A percentile compares a stretch with the other conserved stretches of the same genome.
Conservation (phyloP, 2,888 invertebrate genomes). For the Ametastegia equiseti region DNA sequence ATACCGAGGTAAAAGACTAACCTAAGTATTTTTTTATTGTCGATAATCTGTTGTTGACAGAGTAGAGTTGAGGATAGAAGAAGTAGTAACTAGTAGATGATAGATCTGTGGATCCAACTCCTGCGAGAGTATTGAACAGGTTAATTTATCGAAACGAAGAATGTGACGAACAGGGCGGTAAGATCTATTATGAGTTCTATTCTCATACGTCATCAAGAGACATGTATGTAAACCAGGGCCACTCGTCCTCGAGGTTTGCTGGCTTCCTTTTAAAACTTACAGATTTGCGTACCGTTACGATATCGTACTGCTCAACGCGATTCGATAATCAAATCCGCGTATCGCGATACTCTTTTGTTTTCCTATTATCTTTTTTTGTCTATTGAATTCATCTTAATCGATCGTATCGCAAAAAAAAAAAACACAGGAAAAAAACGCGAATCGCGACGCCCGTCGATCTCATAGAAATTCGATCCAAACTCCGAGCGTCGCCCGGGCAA, state of each 20-base stretch:
- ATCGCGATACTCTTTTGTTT: background rate
- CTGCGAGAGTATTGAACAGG: constrained; percentile 73
- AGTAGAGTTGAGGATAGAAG: background rate
- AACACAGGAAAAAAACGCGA: background rate
- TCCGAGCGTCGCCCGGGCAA: constrained; percentile 57
- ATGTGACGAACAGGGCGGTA: constrained; percentile 24
- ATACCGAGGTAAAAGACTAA: background rate
- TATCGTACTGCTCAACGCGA: constrained; percentile 2
- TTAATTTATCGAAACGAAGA: constrained; percentile 67
- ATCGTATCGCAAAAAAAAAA: background rate
- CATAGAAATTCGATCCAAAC: background rate
- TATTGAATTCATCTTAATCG: background rate
- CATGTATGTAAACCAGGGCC: constrained; percentile 54
- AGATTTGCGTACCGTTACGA: constrained; percentile 47
- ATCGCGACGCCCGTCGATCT: background rate
- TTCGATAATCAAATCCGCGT: constrained; percentile 55
- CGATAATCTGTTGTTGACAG: background rate
- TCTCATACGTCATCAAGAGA: constrained; percentile 56
- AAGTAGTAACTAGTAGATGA: constrained; percentile 49
- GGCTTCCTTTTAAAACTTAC: constrained; percentile 50
- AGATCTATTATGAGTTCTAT: background rate
- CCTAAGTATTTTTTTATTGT: background rate
- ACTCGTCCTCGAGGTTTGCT: constrained; percentile 58
- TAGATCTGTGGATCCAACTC: constrained; percentile 64
- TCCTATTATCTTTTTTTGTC: background rate